Percentiles rank a stretch among this genome's conserved stretches.
phyloP scores from a whole-genome alignment of 2,113 vertebrate species.

The Ondatra zibethicus region DNA sequence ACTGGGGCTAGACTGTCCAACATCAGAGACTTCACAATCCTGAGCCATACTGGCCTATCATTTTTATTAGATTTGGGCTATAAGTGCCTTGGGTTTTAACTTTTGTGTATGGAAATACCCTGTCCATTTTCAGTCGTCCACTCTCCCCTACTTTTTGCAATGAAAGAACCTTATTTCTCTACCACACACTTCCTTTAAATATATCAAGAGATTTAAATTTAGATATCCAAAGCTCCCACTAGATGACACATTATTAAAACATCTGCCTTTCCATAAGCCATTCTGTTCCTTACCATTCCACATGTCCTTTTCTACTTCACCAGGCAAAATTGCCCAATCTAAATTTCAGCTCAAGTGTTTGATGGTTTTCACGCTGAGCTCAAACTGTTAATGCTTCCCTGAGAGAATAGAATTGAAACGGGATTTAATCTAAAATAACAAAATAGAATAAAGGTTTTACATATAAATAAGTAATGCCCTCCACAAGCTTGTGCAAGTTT shows the following conservation, averaged over 20 bases:
- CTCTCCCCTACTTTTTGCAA: background rate
- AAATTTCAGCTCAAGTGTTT: slow-evolving; percentile 93
- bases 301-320: slow-evolving; percentile 91
- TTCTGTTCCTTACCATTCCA: slow-evolving; percentile 87
- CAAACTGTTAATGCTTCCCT: slow-evolving; percentile 91
- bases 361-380: slow-evolving; percentile 92
- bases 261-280: slow-evolving; percentile 89
- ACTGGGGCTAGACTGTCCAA: background rate
- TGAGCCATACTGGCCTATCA: background rate
- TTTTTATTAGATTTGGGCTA: background rate
- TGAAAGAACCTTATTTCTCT: slow-evolving; percentile 51
- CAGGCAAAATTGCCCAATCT: slow-evolving; percentile 92
- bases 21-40: background rate
- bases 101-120: slow-evolving; percentile 17
- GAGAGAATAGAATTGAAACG: slow-evolving; percentile 91
- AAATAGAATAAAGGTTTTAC: slow-evolving; percentile 90
- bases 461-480: slow-evolving; percentile 89
- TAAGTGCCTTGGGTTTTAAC: background rate
- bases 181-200: slow-evolving; percentile 62
- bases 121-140: background rate
- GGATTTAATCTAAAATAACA: slow-evolving; percentile 92
- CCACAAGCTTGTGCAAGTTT: slow-evolving; percentile 83
- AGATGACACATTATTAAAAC: slow-evolving; percentile 90
- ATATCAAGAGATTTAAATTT: slow-evolving; percentile 84
- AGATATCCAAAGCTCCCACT: slow-evolving; percentile 83